Base-by-base conservation (phyloP, 2,113 vertebrate genomes). In the Pygoscelis antarcticus region DNA sequence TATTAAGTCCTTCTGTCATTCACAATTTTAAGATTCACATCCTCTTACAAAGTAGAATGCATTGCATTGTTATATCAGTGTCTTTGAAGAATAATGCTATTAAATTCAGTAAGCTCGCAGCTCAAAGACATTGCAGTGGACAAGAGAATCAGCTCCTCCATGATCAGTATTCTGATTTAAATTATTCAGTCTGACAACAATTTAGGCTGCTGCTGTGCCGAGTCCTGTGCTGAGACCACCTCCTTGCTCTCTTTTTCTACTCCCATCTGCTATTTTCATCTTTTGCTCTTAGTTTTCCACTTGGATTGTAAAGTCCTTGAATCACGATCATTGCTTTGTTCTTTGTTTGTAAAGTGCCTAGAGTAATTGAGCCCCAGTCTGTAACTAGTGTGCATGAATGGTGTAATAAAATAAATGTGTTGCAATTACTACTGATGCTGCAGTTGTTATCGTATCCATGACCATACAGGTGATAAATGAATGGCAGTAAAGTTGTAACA, bases 141-240 rank as follows among this genome's bases (percentile, higher is more conserved):
- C 82, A 91, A 82, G 44, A 79, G 57, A 96, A 94, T 89, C 47
- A 46, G 34, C 20, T 87, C 64, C 55, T 72, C 65, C 65, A 44
- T 79, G 55, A 90, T 95, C 65, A 76, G 57, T 75, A 89, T 82
- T 87, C 78, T 93, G 83, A 89, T 94, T 95, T 96, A 93, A 96
- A 97, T 96, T 93, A 94, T 93, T 96, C 90, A 93, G 80, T 95
- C 91, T 93, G 86, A 96, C 90, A 96, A 95, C 83, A 92, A 93
- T 94, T 95, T 92, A 97, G 80, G 40, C 76, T 94, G 70, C 92
- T 93, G 72, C 77, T 90, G 87, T 76, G 81, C 91, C 69, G 84
- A 91, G 57, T 91, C 61, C 69, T 94, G 93, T 87, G 49, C 23
- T 51, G 23, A 51, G 13, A 51, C 38, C 1, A 6, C 95, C 90